Evolutionary conservation across 1,140 invertebrate species (phyloP).

Genomic region (Stegodyphus mimosarum): DNA sequence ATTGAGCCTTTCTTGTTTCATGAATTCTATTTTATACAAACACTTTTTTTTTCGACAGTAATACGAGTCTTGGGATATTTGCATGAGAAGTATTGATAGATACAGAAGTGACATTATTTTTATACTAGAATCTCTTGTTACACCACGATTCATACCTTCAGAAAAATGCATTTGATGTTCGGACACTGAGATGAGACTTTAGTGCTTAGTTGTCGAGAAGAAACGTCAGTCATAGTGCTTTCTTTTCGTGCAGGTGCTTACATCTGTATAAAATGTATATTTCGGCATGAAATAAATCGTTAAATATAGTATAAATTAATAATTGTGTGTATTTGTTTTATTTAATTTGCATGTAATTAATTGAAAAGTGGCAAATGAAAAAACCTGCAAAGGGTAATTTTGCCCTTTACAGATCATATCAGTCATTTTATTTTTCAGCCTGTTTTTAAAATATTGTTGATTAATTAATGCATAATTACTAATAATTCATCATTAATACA

Average conservation of each 20-base stretch:
- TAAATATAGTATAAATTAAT: not conserved
- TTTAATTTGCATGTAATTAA: not conserved
- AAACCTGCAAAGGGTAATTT: no score
- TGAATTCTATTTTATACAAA: constrained; percentile 24
- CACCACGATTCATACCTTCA: not conserved
- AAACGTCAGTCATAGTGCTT: constrained; percentile 26
- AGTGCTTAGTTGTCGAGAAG: constrained; percentile 6
- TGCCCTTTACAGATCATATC: no score
- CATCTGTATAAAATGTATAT: constrained; percentile 47
- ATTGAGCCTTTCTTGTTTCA: constrained; percentile 33
- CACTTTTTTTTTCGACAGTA: not conserved
- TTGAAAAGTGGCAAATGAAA: no score
- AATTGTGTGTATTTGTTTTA: not conserved
- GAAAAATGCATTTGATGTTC: not conserved
- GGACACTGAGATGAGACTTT: not conserved
- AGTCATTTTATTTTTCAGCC: no score
- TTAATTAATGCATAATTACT: no score
- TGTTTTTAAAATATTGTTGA: no score
- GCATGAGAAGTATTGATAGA: not conserved
- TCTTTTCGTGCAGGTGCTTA: constrained; percentile 44
- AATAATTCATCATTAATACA: no score
- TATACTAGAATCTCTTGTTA: constrained; percentile 46
- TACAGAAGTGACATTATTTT: constrained; percentile 33
- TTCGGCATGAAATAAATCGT: constrained; percentile 30
- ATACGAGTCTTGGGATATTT: not conserved